phyloP scores from a whole-genome alignment of 1,140 invertebrate species.

The Eriocheir sinensis region DNA sequence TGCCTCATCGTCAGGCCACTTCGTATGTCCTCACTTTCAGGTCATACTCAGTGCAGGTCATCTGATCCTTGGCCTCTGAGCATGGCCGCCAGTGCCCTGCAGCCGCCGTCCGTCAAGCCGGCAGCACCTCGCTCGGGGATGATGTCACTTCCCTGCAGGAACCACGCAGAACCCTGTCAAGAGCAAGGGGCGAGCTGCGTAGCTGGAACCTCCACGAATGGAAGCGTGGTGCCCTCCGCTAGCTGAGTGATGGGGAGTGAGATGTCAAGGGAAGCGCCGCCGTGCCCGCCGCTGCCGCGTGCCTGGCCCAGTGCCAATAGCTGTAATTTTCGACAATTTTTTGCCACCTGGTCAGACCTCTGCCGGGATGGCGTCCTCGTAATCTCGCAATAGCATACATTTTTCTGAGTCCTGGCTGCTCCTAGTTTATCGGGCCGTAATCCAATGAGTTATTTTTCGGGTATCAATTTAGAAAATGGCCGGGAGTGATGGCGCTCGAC shows the following conservation, averaged over 20 bases:
- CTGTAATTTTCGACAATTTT: not conserved
- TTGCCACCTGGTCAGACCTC: not conserved
- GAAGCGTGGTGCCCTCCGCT: not conserved
- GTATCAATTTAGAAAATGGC: constrained; percentile 5
- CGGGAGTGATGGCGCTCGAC: not conserved
- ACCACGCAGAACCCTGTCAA: no score
- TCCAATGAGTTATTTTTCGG: not conserved
- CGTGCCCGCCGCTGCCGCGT: not conserved
- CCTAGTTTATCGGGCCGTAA: not conserved
- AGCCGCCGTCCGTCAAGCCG: no score
- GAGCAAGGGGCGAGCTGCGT: no score
- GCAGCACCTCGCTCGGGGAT: no score
- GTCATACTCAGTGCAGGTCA: not conserved
- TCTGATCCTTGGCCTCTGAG: no score
- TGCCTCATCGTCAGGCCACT: not conserved
- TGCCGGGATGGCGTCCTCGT: not conserved
- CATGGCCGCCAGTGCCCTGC: no score
- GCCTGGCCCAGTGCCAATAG: not conserved
- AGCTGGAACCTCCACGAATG: not conserved
- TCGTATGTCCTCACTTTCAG: not conserved
- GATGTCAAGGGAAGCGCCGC: not conserved
- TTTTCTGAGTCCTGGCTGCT: not conserved
- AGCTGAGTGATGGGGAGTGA: not conserved
- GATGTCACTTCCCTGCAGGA: no score
- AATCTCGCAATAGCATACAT: not conserved